Conservation (phyloP, 2,888 invertebrate genomes). For the Brenthis hecate region DNA sequence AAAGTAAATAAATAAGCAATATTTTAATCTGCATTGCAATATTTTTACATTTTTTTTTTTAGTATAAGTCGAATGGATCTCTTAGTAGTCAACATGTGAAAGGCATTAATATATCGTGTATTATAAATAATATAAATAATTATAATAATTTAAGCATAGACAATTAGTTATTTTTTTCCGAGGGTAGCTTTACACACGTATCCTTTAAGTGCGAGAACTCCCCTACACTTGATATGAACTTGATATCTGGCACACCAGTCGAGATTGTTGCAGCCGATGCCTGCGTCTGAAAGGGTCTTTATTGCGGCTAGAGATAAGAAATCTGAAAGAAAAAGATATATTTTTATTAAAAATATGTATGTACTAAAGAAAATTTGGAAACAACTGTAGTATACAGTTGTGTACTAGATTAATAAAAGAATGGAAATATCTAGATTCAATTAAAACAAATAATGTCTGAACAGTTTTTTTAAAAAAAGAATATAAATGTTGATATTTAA, state of each 20-base stretch:
- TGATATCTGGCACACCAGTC: conserved; percentile 94
- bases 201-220: conserved; percentile 95
- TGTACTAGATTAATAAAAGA: no score
- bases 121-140: conserved; percentile 4
- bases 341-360: not conserved
- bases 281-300: conserved; percentile 79
- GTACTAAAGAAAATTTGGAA: not conserved
- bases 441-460: no score
- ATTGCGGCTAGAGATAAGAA: conserved; percentile 76
- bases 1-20: no score
- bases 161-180: conserved; percentile 42
- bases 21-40: no score
- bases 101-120: conserved; percentile 19
- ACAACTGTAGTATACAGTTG: no score
- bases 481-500: no score
- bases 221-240: conserved; percentile 94
- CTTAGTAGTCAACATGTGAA: not conserved
- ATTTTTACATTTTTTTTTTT: not conserved
- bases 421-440: no score
- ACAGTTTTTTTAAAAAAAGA: no score
- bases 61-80: conserved; percentile 1
- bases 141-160: conserved; percentile 3
- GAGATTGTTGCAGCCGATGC: conserved; percentile 70
- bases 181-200: conserved; percentile 85
- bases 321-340: conserved; percentile 52